These are phyloP conservation scores for Nymphalis io DNA, from an alignment of 1,140 invertebrate species.

Conservation along the genomic window DNA sequence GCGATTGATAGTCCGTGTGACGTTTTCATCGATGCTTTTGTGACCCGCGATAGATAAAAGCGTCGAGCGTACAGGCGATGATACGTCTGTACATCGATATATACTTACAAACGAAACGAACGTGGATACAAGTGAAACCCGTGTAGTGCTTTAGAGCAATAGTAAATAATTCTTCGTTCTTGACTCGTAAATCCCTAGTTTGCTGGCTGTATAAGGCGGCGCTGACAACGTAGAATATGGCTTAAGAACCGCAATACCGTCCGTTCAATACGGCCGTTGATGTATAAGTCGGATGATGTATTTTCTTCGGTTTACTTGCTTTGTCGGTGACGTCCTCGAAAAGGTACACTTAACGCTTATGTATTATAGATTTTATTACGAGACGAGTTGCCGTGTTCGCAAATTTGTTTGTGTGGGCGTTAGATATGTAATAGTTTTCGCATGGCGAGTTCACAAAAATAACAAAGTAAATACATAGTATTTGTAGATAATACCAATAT, in stretches of 20 bases:
- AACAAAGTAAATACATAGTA: no score
- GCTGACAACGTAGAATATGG: constrained; percentile 23
- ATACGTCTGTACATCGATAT: neutral
- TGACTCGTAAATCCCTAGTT: constrained; percentile 22
- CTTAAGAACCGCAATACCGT: constrained; percentile 22
- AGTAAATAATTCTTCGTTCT: constrained; percentile 19
- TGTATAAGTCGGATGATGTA: constrained; percentile 13
- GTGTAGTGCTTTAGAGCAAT: constrained; percentile 12
- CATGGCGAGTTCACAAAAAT: no score
- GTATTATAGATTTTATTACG: neutral
- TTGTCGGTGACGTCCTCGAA: constrained; percentile 4
- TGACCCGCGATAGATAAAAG: neutral
- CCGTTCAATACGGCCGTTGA: constrained; percentile 18
- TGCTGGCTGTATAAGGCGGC: constrained; percentile 23
- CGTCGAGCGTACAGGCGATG: constrained; percentile 2
- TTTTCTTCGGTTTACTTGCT: constrained; percentile 9
- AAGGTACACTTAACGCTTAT: neutral
- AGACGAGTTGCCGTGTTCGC: neutral
- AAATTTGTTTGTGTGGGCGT: neutral
- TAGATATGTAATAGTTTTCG: neutral
- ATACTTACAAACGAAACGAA: neutral
- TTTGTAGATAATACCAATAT: no score
- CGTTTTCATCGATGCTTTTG: constrained; percentile 24
- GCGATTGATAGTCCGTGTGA: constrained; percentile 21
- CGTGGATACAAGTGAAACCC: constrained; percentile 19